These are phyloP conservation scores for Mylabris phalerata DNA, from an alignment of 1,140 invertebrate species.

Conservation along the genomic window DNA sequence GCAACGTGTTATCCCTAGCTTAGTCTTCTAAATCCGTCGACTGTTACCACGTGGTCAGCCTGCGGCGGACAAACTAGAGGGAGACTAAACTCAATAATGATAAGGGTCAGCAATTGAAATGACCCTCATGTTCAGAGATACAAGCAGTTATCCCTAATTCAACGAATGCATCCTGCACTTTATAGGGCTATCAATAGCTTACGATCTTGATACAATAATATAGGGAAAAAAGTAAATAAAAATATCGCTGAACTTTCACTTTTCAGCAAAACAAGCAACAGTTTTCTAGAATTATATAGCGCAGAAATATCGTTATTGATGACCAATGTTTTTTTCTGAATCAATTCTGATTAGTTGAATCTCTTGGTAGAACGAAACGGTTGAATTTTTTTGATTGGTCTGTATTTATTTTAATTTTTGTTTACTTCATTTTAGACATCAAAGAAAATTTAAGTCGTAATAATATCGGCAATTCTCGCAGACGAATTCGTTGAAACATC, in stretches of 20 bases:
- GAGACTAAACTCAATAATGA: slow-evolving; percentile 30
- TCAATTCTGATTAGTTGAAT: no score
- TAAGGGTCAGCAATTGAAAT: slow-evolving; percentile 32
- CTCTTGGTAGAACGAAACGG: no score
- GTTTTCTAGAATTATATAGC: not conserved
- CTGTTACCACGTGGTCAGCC: slow-evolving; percentile 25
- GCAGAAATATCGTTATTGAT: no score
- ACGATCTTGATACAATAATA: not conserved
- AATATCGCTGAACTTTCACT: slow-evolving; percentile 10
- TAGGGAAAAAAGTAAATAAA: slow-evolving; percentile 9
- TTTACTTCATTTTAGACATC: no score
- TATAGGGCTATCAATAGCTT: slow-evolving; percentile 19
- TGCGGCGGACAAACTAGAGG: slow-evolving; percentile 18
- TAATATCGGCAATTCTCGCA: no score
- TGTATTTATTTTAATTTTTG: no score
- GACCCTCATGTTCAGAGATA: slow-evolving; percentile 23
- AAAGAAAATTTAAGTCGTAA: no score
- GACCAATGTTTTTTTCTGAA: no score
- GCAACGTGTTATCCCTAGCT: slow-evolving; percentile 15
- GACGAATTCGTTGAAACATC: no score
- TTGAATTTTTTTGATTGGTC: no score
- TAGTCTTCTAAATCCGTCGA: slow-evolving; percentile 14
- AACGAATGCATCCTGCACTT: slow-evolving; percentile 15
- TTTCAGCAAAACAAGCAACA: slow-evolving; percentile 9
- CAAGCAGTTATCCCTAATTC: slow-evolving; percentile 21